Evolutionary conservation across 2,888 invertebrate species (phyloP).

Genomic region (Leptinotarsa peninsularis): DNA sequence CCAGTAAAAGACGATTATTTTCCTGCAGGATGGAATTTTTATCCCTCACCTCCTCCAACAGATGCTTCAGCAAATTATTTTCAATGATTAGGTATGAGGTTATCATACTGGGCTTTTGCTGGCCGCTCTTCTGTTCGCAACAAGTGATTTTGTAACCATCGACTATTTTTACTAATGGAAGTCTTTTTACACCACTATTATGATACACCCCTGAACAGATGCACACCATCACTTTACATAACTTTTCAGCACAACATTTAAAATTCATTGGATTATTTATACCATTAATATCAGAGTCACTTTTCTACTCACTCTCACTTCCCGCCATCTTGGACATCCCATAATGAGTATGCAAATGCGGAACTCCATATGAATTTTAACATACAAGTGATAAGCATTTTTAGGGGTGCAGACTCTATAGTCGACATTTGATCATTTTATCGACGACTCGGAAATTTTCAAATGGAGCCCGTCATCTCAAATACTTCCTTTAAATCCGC

Average conservation of each 20-base stretch:
- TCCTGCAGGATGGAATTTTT: neutral
- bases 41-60: neutral
- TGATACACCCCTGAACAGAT: neutral
- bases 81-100: neutral
- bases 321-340: neutral
- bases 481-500: no score
- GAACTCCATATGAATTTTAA: no score
- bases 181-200: neutral
- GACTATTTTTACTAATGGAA: neutral
- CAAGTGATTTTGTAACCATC: neutral
- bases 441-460: no score
- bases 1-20: neutral
- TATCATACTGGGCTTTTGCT: neutral
- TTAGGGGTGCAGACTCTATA: no score
- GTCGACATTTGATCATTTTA: no score
- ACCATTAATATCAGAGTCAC: neutral
- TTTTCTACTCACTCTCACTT: neutral
- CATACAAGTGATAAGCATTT: no score
- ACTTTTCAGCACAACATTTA: neutral
- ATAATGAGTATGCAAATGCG: no score
- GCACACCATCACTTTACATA: neutral
- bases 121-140: neutral
- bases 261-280: neutral
- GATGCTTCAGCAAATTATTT: conserved; percentile 1
- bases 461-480: no score